Evolutionary conservation across 2,113 vertebrate genomes (phyloP).

Genomic region (Oreotrochilus melanogaster): DNA sequence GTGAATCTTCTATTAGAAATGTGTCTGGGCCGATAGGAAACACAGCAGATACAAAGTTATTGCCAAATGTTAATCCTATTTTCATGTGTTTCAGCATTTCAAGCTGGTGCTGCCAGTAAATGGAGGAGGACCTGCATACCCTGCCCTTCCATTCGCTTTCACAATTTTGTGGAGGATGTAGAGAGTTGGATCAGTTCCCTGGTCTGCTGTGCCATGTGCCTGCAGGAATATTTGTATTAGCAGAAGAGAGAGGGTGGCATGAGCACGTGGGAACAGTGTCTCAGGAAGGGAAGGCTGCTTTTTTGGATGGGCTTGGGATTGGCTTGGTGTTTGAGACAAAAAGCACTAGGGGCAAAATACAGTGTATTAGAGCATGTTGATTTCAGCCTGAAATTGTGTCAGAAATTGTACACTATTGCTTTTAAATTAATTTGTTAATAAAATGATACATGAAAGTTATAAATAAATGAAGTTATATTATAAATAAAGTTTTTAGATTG

Average conservation of each 20-base stretch:
- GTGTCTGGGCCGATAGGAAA: not conserved
- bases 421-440: not conserved
- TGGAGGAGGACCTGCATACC: not conserved
- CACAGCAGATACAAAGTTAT: fast-evolving
- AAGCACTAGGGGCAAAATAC: not conserved
- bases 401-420: not conserved
- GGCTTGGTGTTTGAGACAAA: fast-evolving
- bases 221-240: not conserved
- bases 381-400: not conserved
- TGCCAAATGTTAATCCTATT: not conserved
- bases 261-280: not conserved
- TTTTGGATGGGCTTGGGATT: not conserved
- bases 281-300: not conserved
- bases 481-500: not conserved
- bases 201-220: not conserved
- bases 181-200: not conserved
- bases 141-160: not conserved
- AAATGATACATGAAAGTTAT: not conserved
- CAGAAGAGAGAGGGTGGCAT: not conserved
- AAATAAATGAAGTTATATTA: too few species aligned
- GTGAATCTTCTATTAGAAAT: not conserved
- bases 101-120: not conserved
- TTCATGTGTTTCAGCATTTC: not conserved
- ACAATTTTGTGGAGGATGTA: not conserved
- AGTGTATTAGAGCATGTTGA: not conserved